Base-by-base conservation (phyloP, 2,888 invertebrate species). In the Drosophila rubida region DNA sequence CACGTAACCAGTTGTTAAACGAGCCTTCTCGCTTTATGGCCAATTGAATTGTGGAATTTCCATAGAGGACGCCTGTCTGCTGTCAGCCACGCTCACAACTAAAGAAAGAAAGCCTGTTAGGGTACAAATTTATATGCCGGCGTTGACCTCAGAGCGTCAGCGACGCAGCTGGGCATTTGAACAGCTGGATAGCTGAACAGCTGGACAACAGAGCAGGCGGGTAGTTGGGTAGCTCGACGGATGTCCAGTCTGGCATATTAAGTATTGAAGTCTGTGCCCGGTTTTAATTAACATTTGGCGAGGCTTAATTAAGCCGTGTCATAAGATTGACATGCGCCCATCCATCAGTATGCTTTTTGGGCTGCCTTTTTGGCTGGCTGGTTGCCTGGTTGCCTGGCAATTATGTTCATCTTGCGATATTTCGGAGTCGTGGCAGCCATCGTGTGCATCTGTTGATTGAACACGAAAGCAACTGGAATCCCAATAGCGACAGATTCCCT, bases 1-100 rank as follows among this genome's bases (percentile, higher is more conserved):
- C 46, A 57, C 73, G 66, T 57, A 57, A 82, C 84, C 89, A 87
- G 75, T 89, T 80, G 89, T 74, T 89, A 89, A 88, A 88, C 88
- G 87, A 75, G 89, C 79, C 87, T 70, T 57, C 69, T 62, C 69
- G 70, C 68, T 75, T 77, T 79, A 78, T 88, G 74, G 82, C 78
- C 82, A 81, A 86, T 80, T 75, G 78, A 75, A 72, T 74, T 74
- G 73, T 65, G 81, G 81, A 68, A 67, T 78, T 80, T 80, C 73
- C 77, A 73, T 73, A 66, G 58, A 66, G 57, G 77, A 69, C 60
- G 66, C 51, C 67, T 22, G 67, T 37, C 37, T 41, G 44, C 60
- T 59, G 61, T 59, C 58, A 27, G 22, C 37, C 45, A 44, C 45
- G n/a, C 32, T n/a, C n/a, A 32, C n/a, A 32, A 11, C 32, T 5